Percentiles rank a stretch among this genome's conserved stretches.
phyloP scores from a whole-genome alignment of 2,113 vertebrate genomes.

The Climacteris rufus region DNA sequence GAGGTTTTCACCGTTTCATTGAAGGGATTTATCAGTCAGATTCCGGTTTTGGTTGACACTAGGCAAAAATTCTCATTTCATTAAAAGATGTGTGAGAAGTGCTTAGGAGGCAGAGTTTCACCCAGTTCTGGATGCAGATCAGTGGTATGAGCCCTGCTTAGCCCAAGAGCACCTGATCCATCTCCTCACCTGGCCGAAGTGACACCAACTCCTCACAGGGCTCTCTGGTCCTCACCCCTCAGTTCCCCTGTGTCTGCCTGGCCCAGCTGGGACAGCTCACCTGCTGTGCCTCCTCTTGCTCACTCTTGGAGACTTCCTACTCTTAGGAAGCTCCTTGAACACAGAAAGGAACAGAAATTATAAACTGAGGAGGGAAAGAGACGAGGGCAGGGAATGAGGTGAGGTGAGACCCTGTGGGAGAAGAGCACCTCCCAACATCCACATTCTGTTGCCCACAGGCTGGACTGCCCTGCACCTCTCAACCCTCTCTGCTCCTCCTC shows the following conservation, averaged over 20 bases:
- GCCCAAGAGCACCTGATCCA: not conserved
- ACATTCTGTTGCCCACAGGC: not conserved
- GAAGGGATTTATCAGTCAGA: not conserved
- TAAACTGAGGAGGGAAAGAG: not conserved
- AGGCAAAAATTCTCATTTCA: not conserved
- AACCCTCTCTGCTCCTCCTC: not conserved
- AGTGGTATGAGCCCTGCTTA: not conserved
- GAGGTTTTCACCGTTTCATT: not conserved
- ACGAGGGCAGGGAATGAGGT: not conserved
- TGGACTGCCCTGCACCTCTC: not conserved
- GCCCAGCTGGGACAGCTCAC: not conserved
- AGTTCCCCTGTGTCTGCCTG: fast-evolving
- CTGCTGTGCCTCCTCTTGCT: not conserved
- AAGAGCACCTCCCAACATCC: not conserved
- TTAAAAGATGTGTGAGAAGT: not conserved
- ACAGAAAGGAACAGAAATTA: not conserved
- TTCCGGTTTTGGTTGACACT: fast-evolving
- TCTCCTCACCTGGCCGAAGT: not conserved
- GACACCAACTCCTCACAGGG: fast-evolving
- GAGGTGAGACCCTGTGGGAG: not conserved
- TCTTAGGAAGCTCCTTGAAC: not conserved
- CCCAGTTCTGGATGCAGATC: too few relatives aligned
- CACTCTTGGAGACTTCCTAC: not conserved
- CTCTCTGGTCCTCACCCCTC: not conserved
- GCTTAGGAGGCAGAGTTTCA: not conserved